Conservation (phyloP, 2,888 invertebrate species). For the Spisula subtruncata region DNA sequence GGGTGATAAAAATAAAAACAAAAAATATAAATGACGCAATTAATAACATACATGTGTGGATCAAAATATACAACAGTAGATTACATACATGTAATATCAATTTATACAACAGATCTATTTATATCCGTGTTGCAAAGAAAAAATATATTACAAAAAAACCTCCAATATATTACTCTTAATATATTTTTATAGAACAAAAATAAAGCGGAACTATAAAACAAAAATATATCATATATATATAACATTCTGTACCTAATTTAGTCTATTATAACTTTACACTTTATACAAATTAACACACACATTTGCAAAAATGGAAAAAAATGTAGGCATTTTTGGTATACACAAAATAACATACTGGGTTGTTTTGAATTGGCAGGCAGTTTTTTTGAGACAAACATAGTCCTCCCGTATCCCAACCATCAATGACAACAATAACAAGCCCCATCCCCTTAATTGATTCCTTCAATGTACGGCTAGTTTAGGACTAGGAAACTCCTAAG, state of each 20-base stretch:
- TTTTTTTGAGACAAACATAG: constrained; percentile 54
- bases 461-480: not conserved
- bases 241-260: constrained; percentile 53
- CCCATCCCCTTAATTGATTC: not conserved
- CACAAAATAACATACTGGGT: constrained; percentile 46
- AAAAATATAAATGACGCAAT: not conserved
- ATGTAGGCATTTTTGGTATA: constrained; percentile 58
- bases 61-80: constrained; percentile 12
- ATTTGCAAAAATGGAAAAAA: constrained; percentile 50
- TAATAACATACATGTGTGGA: constrained; percentile 17
- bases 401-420: constrained; percentile 46
- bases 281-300: constrained; percentile 59
- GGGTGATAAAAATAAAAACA: constrained; percentile 17
- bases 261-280: constrained; percentile 61
- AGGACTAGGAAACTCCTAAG: not conserved
- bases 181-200: constrained; percentile 70
- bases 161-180: constrained; percentile 74
- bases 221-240: constrained; percentile 63
- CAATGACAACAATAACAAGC: too few species aligned
- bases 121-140: constrained; percentile 62
- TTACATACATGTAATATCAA: constrained; percentile 38
- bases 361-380: constrained; percentile 54
- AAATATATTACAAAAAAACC: constrained; percentile 71
- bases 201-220: constrained; percentile 70
- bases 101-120: constrained; percentile 63